Conservation (phyloP, 2,888 invertebrate species). For the Schizaphis graminum region DNA sequence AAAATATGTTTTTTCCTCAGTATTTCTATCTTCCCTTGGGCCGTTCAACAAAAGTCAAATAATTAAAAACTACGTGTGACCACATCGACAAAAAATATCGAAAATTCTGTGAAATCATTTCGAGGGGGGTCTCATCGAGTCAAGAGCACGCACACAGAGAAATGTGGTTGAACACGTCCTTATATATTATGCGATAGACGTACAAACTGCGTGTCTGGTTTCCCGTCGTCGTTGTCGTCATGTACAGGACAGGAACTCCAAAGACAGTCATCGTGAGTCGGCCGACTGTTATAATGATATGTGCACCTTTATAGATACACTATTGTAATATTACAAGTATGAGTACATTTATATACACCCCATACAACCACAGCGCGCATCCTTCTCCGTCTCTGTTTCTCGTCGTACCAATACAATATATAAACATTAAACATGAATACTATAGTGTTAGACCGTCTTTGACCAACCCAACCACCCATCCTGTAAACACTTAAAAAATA, state of each 20-base stretch:
- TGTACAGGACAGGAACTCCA: constrained; percentile 22
- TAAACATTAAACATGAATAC: background rate
- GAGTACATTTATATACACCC: background rate
- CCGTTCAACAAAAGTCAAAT: background rate
- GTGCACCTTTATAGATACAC: background rate
- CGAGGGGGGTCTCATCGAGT: constrained; percentile 4
- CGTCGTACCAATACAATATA: background rate
- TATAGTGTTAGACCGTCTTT: background rate
- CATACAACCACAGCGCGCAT: background rate
- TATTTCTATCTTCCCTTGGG: background rate
- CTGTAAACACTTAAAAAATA: background rate
- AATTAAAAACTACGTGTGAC: background rate
- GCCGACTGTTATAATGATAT: background rate
- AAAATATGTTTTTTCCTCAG: background rate
- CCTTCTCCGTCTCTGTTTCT: background rate
- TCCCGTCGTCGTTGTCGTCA: constrained; percentile 6
- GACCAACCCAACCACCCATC: background rate
- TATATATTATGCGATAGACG: background rate
- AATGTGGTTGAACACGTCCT: constrained; percentile 15
- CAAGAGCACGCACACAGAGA: background rate
- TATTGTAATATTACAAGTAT: background rate
- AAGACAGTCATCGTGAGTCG: background rate
- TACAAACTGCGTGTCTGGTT: constrained; percentile 41
- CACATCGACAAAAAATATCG: background rate
- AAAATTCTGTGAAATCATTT: background rate